A percentile compares a stretch with the other conserved stretches of the same genome.
These are phyloP conservation scores for Lochmaea crataegi DNA, from an alignment of 2,888 invertebrate species.

Conservation along the genomic window DNA sequence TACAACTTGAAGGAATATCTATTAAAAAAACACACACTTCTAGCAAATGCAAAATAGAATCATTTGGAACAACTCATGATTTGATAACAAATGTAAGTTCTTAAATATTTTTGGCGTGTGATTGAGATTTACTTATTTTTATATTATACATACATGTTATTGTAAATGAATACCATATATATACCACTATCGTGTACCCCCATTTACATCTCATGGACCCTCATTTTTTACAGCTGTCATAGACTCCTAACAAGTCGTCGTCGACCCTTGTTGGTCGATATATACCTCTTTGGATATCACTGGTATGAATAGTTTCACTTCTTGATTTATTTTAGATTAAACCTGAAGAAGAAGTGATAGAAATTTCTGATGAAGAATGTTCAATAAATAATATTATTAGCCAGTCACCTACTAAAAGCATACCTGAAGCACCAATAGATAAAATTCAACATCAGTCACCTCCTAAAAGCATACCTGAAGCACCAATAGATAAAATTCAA, in stretches of 20 bases:
- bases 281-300: no score
- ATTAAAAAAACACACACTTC: background rate
- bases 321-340: background rate
- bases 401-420: background rate
- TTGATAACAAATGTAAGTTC: background rate
- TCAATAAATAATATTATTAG: background rate
- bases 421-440: background rate
- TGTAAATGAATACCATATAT: no score
- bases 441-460: background rate
- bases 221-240: no score
- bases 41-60: background rate
- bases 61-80: background rate
- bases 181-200: no score
- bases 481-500: background rate
- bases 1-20: background rate
- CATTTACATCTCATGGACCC: no score
- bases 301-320: background rate
- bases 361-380: background rate
- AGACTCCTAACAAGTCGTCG: no score
- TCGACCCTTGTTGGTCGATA: no score
- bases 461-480: background rate
- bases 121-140: no score
- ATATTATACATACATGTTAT: no score
- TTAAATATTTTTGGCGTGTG: background rate
- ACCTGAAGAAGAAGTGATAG: background rate